Evolutionary conservation across 1,140 invertebrate species (phyloP).

Genomic region (Brachionus asplanchnoidis): DNA sequence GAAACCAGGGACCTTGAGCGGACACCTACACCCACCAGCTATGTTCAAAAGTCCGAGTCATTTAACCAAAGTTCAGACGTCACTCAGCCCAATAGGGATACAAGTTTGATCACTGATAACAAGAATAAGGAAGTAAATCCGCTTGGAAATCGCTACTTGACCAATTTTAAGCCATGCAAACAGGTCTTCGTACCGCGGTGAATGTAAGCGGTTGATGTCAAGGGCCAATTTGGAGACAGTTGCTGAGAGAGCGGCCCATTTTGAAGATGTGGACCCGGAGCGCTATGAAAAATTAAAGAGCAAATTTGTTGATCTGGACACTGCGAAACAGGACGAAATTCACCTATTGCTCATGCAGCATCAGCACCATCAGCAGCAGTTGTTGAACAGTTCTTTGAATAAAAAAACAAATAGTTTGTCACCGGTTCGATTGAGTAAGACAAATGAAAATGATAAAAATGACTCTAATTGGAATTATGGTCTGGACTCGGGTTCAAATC

Average conservation of each 20-base stretch:
- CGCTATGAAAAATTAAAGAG: not conserved
- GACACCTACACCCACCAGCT: not conserved
- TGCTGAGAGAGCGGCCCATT: constrained; percentile 32
- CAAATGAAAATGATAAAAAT: not conserved
- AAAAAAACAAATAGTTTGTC: not conserved
- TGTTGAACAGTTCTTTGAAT: not conserved
- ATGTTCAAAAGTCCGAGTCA: not conserved
- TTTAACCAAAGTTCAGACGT: not conserved
- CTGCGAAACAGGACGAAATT: not conserved
- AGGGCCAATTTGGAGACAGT: constrained; percentile 19
- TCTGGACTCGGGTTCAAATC: not conserved
- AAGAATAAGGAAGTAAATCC: not conserved
- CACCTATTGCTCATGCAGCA: not conserved
- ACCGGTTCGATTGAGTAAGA: not conserved
- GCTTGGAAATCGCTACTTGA: not conserved
- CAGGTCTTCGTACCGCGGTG: not conserved
- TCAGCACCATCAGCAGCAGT: not conserved
- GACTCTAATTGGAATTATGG: not conserved
- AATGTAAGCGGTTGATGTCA: constrained; percentile 31
- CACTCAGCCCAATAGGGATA: not conserved
- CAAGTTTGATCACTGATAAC: not conserved
- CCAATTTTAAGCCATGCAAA: constrained; percentile 9
- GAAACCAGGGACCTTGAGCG: not conserved
- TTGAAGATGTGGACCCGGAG: constrained; percentile 40
- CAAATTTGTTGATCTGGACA: constrained; percentile 3